These are phyloP conservation scores for Platanista minor DNA, from an alignment of 2,113 vertebrate genomes.

Conservation along the genomic window DNA sequence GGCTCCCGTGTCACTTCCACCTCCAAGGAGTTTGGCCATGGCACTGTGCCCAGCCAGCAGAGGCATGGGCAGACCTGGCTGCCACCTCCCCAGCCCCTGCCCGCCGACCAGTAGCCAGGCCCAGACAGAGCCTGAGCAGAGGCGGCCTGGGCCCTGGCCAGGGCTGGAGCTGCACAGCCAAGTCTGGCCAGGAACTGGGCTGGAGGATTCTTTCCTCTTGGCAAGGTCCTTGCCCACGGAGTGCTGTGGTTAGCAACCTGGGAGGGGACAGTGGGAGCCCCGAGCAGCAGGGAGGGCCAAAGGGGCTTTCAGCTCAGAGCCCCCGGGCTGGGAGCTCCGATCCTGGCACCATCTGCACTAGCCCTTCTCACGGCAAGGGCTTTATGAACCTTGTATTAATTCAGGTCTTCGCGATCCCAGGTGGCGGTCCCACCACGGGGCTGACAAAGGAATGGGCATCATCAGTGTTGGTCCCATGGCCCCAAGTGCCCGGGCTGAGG, in stretches of 20 bases:
- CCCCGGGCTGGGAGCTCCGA: accelerated
- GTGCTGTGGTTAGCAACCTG: not conserved
- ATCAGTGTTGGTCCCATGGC: accelerated
- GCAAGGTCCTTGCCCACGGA: not conserved
- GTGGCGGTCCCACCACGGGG: accelerated
- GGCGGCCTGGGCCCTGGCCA: slow-evolving; percentile 1
- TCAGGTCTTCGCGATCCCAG: accelerated
- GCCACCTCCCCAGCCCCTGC: not conserved
- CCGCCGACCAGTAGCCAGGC: slow-evolving; percentile 15
- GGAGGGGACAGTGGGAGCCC: not conserved
- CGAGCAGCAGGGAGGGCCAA: not conserved
- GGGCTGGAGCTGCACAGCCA: not conserved
- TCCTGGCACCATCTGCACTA: accelerated
- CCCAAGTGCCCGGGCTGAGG: no score
- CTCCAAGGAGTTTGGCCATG: not conserved
- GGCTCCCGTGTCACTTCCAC: not conserved
- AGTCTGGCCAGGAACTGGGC: slow-evolving; percentile 47
- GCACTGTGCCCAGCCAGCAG: not conserved
- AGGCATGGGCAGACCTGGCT: not conserved
- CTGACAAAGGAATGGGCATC: accelerated
- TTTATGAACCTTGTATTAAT: accelerated
- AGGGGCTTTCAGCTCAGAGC: not conserved
- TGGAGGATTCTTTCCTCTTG: slow-evolving; percentile 21
- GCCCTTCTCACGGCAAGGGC: not conserved
- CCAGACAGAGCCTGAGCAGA: slow-evolving; percentile 2